Percentiles rank a stretch among this genome's conserved stretches.
These are phyloP conservation scores for Agriopis marginaria DNA, from an alignment of 2,888 invertebrate species.

Conservation along the genomic window DNA sequence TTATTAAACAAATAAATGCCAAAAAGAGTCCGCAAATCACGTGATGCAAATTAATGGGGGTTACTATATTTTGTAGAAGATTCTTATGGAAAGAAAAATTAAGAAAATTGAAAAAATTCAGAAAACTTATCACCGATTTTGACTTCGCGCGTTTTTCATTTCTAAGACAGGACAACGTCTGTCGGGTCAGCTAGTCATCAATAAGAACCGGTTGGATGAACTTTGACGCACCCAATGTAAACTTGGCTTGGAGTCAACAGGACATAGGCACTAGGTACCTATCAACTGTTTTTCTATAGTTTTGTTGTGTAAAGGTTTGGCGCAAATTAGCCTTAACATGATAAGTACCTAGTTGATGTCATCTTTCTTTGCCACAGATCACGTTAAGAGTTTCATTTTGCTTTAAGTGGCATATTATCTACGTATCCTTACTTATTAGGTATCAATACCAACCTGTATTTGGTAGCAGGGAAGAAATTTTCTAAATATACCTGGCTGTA, in stretches of 20 bases:
- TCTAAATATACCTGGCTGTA: too few species aligned
- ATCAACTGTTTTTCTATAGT: constrained; percentile 1
- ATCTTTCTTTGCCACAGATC: neutral
- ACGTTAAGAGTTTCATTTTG: neutral
- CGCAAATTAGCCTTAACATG: neutral
- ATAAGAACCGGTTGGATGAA: constrained; percentile 40
- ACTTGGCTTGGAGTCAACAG: constrained; percentile 46
- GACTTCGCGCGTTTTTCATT: too few species aligned
- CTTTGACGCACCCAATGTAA: constrained; percentile 33
- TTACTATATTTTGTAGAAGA: too few species aligned
- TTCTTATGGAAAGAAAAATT: too few species aligned
- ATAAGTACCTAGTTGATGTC: constrained; percentile 18
- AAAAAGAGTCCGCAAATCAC: too few species aligned
- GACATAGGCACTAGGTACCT: neutral
- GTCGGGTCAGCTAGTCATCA: constrained; percentile 5
- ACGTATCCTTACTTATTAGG: neutral
- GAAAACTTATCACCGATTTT: too few species aligned
- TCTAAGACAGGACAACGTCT: too few species aligned
- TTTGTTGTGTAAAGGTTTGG: neutral
- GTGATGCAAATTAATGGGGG: too few species aligned
- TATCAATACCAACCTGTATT: too few species aligned
- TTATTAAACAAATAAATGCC: too few species aligned
- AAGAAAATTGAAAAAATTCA: too few species aligned
- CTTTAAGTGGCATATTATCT: neutral
- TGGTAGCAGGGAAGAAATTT: too few species aligned